Conservation (phyloP, 2,113 vertebrate genomes). For the Plecotus auritus region DNA sequence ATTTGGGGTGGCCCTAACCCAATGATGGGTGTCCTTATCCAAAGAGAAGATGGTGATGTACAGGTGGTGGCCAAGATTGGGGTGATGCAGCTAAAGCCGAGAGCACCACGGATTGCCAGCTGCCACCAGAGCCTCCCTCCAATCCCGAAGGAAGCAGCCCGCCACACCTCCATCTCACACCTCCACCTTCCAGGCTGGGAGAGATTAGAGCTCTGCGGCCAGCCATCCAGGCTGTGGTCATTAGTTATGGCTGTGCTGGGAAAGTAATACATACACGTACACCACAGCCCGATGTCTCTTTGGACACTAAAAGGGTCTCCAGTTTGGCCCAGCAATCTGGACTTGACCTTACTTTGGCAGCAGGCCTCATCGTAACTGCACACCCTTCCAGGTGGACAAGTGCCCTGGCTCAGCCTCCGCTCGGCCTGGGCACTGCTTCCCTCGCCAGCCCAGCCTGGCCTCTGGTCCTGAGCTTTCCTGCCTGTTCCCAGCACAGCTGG, state of each 20-base stretch:
- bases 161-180: not conserved
- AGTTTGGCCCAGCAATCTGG: not conserved
- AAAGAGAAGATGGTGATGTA: not conserved
- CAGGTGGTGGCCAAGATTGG: too few species aligned
- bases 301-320: not conserved
- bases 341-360: not conserved
- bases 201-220: not conserved
- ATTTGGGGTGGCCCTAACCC: not conserved
- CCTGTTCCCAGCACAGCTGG: not conserved
- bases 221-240: not conserved
- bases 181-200: not conserved
- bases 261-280: not conserved
- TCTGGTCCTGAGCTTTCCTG: not conserved
- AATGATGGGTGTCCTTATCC: not conserved
- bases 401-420: not conserved
- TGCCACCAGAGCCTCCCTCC: not conserved
- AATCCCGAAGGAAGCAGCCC: not conserved
- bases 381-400: not conserved
- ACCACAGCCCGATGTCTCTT: not conserved
- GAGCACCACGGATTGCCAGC: not conserved
- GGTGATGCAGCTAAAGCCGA: not conserved
- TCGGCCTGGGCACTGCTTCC: not conserved
- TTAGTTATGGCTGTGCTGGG: not conserved
- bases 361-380: not conserved
- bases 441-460: not conserved